Evolutionary conservation across 2,888 invertebrate genomes (phyloP).

Genomic region (Xanthostigma xanthostigma): DNA sequence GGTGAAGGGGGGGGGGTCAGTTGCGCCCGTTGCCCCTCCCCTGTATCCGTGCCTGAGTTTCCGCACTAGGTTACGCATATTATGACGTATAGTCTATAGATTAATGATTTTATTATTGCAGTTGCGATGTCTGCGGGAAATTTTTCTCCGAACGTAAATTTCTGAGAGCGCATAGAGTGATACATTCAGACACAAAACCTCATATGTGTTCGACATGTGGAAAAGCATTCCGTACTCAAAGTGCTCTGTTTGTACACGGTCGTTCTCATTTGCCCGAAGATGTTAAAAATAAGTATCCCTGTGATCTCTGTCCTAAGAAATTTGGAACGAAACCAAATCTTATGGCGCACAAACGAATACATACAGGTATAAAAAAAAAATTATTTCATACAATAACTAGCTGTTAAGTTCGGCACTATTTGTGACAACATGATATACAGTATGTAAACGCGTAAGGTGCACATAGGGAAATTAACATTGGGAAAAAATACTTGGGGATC

Average conservation of each 20-base stretch:
- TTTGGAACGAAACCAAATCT: slow-evolving; percentile 42
- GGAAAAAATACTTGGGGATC: too few relatives aligned
- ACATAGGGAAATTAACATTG: too few relatives aligned
- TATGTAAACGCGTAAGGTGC: too few relatives aligned
- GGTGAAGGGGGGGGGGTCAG: too few relatives aligned
- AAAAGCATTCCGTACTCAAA: slow-evolving; percentile 39
- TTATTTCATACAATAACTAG: too few relatives aligned
- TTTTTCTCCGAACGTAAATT: slow-evolving; percentile 36
- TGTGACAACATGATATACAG: too few relatives aligned
- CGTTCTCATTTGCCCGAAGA: slow-evolving; percentile 39
- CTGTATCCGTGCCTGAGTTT: too few relatives aligned
- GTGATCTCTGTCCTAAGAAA: slow-evolving; percentile 41
- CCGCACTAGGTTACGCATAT: too few relatives aligned
- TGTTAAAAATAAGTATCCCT: slow-evolving; percentile 39
- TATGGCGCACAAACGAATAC: slow-evolving; percentile 39
- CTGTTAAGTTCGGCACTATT: too few relatives aligned
- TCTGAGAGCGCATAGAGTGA: slow-evolving; percentile 30
- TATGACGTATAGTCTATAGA: not conserved
- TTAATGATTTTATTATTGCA: slow-evolving; percentile 12
- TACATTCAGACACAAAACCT: slow-evolving; percentile 35
- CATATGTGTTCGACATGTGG: slow-evolving; percentile 37
- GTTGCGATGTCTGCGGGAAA: slow-evolving; percentile 38
- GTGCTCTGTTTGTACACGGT: slow-evolving; percentile 35
- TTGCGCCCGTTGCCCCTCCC: too few relatives aligned
- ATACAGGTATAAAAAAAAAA: slow-evolving; percentile 19